A percentile compares a stretch with the other conserved stretches of the same genome.
phyloP scores from a whole-genome alignment of 2,888 invertebrate species.

The Cremastinae sp. region DNA sequence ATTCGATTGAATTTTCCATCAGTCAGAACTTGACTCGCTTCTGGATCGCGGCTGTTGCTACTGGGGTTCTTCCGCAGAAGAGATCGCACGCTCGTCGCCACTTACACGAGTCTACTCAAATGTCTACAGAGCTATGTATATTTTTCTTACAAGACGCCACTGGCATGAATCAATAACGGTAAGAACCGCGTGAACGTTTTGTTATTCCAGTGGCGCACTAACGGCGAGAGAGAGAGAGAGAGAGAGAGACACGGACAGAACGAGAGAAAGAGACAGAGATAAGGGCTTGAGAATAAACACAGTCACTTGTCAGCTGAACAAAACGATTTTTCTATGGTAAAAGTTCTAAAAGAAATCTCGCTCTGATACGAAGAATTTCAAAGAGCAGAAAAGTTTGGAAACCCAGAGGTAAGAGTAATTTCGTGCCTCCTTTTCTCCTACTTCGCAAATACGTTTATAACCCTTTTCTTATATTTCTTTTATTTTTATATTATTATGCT shows the following conservation, averaged over 20 bases:
- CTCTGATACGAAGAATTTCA: background rate
- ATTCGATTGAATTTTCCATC: constrained; percentile 54
- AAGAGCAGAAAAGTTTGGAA: constrained; percentile 19
- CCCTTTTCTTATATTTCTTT: background rate
- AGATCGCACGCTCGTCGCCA: constrained; percentile 24
- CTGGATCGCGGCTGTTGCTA: constrained; percentile 25
- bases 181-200: constrained; percentile 51
- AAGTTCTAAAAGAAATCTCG: constrained; percentile 30
- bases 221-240: background rate
- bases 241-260: background rate
- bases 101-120: background rate
- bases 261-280: background rate
- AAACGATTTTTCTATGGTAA: constrained; percentile 31
- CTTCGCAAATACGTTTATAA: background rate
- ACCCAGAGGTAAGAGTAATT: constrained; percentile 18
- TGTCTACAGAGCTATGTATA: constrained; percentile 2
- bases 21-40: constrained; percentile 33
- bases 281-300: constrained; percentile 27
- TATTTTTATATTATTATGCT: constrained; percentile 12
- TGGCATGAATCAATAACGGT: constrained; percentile 53
- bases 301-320: constrained; percentile 47
- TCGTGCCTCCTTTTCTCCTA: constrained; percentile 6
- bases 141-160: constrained; percentile 41
- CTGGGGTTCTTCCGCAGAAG: constrained; percentile 2
- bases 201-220: constrained; percentile 41